Conservation (phyloP, 2,888 invertebrate genomes). For the Eugnorisma glareosa region DNA sequence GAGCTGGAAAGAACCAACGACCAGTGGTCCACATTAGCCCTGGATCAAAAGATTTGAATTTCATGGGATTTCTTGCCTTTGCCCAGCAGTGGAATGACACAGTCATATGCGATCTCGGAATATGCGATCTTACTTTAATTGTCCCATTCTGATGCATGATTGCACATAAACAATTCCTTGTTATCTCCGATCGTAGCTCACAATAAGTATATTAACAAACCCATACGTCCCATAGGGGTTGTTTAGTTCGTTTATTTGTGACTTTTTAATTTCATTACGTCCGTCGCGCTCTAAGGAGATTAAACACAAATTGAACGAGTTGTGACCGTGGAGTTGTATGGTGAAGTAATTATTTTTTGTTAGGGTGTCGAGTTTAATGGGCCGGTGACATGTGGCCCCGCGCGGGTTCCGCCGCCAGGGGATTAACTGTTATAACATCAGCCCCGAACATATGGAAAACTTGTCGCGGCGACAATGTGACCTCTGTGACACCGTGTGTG, state of each 20-base stretch:
- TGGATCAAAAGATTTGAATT: no score
- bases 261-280: conserved; percentile 74
- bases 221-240: conserved; percentile 62
- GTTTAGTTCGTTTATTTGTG: conserved; percentile 71
- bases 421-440: conserved; percentile 73
- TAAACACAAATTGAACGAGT: conserved; percentile 79
- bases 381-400: conserved; percentile 84
- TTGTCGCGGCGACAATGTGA: conserved; percentile 71
- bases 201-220: conserved; percentile 51
- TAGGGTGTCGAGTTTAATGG: conserved; percentile 84
- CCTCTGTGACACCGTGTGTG: conserved; percentile 61
- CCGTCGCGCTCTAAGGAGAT: conserved; percentile 68
- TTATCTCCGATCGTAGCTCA: conserved; percentile 55
- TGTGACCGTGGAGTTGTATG: conserved; percentile 78
- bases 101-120: no score
- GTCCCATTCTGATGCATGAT: conserved; percentile 22
- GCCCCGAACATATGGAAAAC: conserved; percentile 79
- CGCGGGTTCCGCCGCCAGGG: conserved; percentile 59
- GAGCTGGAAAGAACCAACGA: no score
- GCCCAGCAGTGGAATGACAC: no score
- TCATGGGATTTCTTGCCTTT: no score
- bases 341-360: conserved; percentile 89
- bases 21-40: no score
- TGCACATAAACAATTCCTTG: conserved; percentile 33
- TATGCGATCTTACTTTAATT: conserved; percentile 13